Base-by-base conservation (phyloP, 2,888 invertebrate genomes). In the Lycia hirtaria region DNA sequence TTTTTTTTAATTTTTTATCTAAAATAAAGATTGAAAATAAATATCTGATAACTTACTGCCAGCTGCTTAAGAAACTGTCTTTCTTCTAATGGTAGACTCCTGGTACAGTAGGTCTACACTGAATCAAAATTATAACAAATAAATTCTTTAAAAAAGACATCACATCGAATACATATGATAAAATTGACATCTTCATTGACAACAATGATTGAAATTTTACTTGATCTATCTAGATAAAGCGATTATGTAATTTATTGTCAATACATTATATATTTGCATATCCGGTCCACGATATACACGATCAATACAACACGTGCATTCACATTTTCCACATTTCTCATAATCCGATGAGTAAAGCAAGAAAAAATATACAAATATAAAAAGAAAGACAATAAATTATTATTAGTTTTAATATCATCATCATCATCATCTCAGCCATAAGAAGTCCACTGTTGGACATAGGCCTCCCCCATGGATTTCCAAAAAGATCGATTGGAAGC, bases 171-270 rank as follows among this genome's bases (percentile, higher is more conserved):
- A 58, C 38, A 50, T 7, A 38, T 35, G 35, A 37, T 50, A 4
- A 30, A 65, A 65, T 63, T 63, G 65, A 65, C 65, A 56, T 30
- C 32, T 38, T 33, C 35, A 56, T 56, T 50, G 56, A 45, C 50
- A n/a, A 22, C 7, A 19, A 19, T 35, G 19, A 19, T 53, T n/a
- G 1, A 30, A 56, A 40, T 54, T 50, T 54, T 47, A 30, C 28
- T 49, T 22, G 45, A 47, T 26, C 40, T 61, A 58, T 54, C 32
- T 58, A 62, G 17, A 10, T 50, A 50, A 41, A 53, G 55, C 53
- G 30, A 35, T 49, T 22, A 33, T 59, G 49, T 24, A 17, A 17
- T 56, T 50, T 65, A 63, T 65, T 63, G 60, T 65, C 65, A 55
- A 48, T 43, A 30, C 15, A 58, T 48, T 22, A 35, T 0, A 41